Evolutionary conservation across 2,113 vertebrate genomes (phyloP), one percentile per base, ranked within the genome.

Genomic region (Burhinus bistriatus): DNA sequence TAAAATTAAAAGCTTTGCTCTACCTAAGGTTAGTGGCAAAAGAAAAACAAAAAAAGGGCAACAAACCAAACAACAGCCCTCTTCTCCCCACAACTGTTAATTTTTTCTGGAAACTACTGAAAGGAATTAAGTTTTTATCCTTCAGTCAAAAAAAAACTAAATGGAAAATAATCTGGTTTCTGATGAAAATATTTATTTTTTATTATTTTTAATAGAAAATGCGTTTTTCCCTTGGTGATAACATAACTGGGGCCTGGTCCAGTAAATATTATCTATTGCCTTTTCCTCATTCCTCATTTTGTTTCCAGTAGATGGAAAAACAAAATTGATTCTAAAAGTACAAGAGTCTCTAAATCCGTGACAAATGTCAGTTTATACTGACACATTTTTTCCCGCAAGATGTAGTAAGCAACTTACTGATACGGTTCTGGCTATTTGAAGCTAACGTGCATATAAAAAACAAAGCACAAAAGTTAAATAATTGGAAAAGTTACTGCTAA

Each of bases 351-450:
- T 90, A 85, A 93, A 89, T 25, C 51, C 58, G 11, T 93, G 72
- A 71, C 44, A 92, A 78, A 78, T 95, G 71, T 79, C 91, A 90
- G 40, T 87, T 96, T 83, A 82, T 73, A 62, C 61, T 85, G 83
- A 87, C 17, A 45, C 12, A 6, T 80, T 93, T 84, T 90, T 62
- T 91, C 51, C 64, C 18, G 20, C 40, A 81, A 90, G 82, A 91
- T 82, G 76, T 91, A 92, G 52, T 91, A 25, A 87, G 62, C 10
- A 52, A 44, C 91, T 93, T 78, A 30, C 51, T 89, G 82, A 55
- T 80, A 72, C 10, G 42, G 42, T 68, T 65, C 45, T 83, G 82
- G 61, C 7, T 77, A 9, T 87, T 89, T n/a, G 68, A 61, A 94
- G 40, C 36, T 82, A 66, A 54, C 12, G 15, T 92, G 10, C 38